Percentiles rank a stretch among this genome's conserved stretches.
phyloP scores from a whole-genome alignment of 2,113 vertebrate species.

The Prinia subflava region DNA sequence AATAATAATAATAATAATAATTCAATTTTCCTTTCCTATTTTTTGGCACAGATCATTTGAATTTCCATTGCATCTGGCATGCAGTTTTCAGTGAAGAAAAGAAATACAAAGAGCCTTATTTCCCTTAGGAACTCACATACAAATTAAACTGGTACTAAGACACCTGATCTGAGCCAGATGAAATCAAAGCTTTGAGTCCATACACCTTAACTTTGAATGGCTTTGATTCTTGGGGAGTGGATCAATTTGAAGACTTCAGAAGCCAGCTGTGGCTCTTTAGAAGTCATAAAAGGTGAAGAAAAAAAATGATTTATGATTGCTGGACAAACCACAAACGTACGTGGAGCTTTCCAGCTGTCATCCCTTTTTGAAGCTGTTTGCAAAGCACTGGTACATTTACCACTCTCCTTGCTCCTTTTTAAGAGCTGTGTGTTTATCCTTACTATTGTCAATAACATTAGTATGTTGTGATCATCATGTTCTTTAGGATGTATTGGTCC shows the following conservation, averaged over 20 bases:
- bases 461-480: background rate
- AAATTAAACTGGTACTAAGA: constrained; percentile 14
- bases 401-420: background rate
- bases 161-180: constrained; percentile 23
- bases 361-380: background rate
- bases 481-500: background rate
- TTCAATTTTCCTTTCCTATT: background rate
- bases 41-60: background rate
- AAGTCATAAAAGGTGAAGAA: background rate
- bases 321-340: background rate
- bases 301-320: background rate
- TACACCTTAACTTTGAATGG: background rate
- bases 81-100: background rate
- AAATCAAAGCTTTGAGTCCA: constrained; percentile 23
- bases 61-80: constrained; percentile 43
- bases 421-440: background rate
- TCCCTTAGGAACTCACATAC: constrained; percentile 8
- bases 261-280: background rate
- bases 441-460: background rate
- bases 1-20: background rate
- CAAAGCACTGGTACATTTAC: background rate
- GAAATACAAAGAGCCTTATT: constrained; percentile 11
- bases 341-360: background rate
- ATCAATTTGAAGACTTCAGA: constrained; percentile 8
- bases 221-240: background rate